Base-by-base conservation (phyloP, 2,113 vertebrate genomes). In the Lagenorhynchus albirostris region DNA sequence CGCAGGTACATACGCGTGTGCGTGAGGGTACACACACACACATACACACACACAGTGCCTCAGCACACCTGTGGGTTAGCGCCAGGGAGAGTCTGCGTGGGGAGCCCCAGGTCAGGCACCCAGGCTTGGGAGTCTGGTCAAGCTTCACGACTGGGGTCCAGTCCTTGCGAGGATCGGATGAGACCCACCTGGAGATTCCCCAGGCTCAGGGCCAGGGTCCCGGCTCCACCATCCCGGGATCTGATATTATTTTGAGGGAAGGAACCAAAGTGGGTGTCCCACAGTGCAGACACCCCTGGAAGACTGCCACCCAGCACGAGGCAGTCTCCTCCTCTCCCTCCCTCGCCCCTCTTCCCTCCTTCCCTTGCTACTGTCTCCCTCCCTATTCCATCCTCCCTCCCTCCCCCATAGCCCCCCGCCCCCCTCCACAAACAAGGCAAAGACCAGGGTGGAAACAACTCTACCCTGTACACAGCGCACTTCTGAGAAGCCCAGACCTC, bases 21-120 rank as follows among this genome's bases (percentile, higher is more conserved):
- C 53, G 53, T 1, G 53, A 53, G 53, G 15, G 17, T 6, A 21
- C 36, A n/a, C 36, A 31, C 15, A 17, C 53, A 25, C 3, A n/a
- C 25, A 8, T 6, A 13, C 14, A 11, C 15, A 5, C 7, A 1
- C 70, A 15, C 0, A 20, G 33, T 31, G 4, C 58, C 84, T 2
- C 3, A 4, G 62, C 14, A 21, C 41, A 58, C 33, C 70, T 29
- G 58, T 44, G 68, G 10, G 8, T 47, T 7, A 60, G 71, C 47
- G 1, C 25, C 68, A 60, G 68, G 60, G n/a, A 18, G 8, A 31
- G n/a, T 0, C 31, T 2, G 4, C 15, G 2, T 12, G 50, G 29
- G 23, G 62, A 44, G 23, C 14, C 33, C 23, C 38, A 8, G 62
- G 41, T 5, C 26, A 17, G 5, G 17, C 6, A 6, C n/a, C 12